Conservation (phyloP, 2,888 invertebrate genomes). For the Lobophora halterata region DNA sequence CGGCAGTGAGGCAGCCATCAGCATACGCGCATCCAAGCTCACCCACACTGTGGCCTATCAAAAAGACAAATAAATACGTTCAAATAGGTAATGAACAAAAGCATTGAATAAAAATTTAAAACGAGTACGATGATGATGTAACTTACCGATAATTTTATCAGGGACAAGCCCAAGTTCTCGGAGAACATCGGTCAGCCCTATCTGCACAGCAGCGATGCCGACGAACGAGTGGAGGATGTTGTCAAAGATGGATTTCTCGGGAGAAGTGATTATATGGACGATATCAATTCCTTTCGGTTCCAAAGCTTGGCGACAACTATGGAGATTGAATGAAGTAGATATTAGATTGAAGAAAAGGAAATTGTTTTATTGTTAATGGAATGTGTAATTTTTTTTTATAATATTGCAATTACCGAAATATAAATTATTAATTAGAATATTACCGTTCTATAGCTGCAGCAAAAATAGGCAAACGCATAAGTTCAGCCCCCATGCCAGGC, state of each 20-base stretch:
- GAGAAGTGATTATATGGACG: slow-evolving; percentile 81
- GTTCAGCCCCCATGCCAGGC: slow-evolving; percentile 83
- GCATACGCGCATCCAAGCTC: slow-evolving; percentile 96
- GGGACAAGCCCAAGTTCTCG: slow-evolving; percentile 82
- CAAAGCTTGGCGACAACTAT: neutral
- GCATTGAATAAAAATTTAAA: too few relatives aligned
- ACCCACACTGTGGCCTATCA: slow-evolving; percentile 81
- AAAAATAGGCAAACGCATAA: slow-evolving; percentile 83
- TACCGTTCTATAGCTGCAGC: slow-evolving; percentile 73
- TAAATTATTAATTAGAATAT: too few relatives aligned
- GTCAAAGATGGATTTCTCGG: slow-evolving; percentile 72
- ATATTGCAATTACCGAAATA: too few relatives aligned
- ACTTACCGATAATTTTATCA: slow-evolving; percentile 88
- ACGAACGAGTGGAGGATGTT: slow-evolving; percentile 82
- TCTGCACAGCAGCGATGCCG: slow-evolving; percentile 86
- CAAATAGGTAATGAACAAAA: too few relatives aligned
- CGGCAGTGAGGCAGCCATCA: slow-evolving; percentile 90
- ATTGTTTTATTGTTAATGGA: too few relatives aligned
- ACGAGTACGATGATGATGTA: too few relatives aligned
- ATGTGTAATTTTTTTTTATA: too few relatives aligned
- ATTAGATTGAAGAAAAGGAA: too few relatives aligned
- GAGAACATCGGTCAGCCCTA: slow-evolving; percentile 74
- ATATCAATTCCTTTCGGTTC: slow-evolving; percentile 42
- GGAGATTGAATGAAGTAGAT: neutral
- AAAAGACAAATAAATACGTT: neutral